Percentiles rank a stretch among this genome's conserved stretches.
phyloP scores from a whole-genome alignment of 2,888 invertebrate species.

The Ceratothoa steindachneri region DNA sequence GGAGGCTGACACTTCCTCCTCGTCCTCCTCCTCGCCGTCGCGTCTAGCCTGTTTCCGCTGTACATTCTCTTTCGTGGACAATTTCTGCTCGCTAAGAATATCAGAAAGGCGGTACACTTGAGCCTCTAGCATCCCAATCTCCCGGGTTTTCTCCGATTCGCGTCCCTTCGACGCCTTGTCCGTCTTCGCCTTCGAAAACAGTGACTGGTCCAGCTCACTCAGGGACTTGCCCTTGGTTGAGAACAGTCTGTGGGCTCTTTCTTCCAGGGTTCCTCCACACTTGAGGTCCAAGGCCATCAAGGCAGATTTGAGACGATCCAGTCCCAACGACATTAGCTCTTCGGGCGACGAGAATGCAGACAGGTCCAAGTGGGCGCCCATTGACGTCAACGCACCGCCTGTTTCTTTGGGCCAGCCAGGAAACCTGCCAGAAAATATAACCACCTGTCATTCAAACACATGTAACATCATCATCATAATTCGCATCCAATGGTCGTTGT shows the following conservation, averaged over 20 bases:
- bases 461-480: too few relatives aligned
- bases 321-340: slow-evolving; percentile 91
- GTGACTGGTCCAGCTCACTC: slow-evolving; percentile 81
- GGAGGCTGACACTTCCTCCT: slow-evolving; percentile 77
- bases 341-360: slow-evolving; percentile 96
- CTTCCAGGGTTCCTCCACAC: slow-evolving; percentile 96
- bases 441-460: slow-evolving; percentile 1
- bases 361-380: slow-evolving; percentile 95
- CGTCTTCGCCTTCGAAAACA: slow-evolving; percentile 85
- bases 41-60: slow-evolving; percentile 95
- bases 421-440: slow-evolving; percentile 30
- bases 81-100: slow-evolving; percentile 75
- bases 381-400: slow-evolving; percentile 80
- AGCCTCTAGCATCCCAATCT: slow-evolving; percentile 81
- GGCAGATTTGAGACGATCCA: slow-evolving; percentile 95
- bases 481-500: too few relatives aligned
- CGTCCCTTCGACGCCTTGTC: slow-evolving; percentile 56
- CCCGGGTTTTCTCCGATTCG: slow-evolving; percentile 68
- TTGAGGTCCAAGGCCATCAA: slow-evolving; percentile 93
- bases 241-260: slow-evolving; percentile 92
- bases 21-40: slow-evolving; percentile 88
- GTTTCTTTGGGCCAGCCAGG: slow-evolving; percentile 66
- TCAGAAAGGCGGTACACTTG: slow-evolving; percentile 71
- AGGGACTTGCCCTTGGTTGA: slow-evolving; percentile 82
- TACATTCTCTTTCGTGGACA: slow-evolving; percentile 94